Base-by-base conservation (phyloP, 1,140 invertebrate genomes). In the Probaryconus sp. region DNA sequence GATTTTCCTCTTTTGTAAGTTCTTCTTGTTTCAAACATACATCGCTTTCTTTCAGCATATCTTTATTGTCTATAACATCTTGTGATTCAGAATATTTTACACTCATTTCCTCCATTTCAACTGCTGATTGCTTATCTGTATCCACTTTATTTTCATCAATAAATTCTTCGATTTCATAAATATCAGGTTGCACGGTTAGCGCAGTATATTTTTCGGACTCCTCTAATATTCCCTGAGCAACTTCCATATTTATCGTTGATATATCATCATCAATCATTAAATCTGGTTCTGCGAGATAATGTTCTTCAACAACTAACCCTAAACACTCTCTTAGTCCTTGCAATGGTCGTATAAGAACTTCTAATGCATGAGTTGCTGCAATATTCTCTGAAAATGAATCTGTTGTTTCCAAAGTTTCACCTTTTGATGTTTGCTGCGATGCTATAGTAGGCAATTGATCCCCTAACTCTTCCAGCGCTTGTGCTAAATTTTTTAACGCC, bases 291-390 rank as follows among this genome's bases (percentile, higher is more conserved):
- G 63, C 37, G 31, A 53, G 3, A 5, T 69, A 70, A 14, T 76
- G 48, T 48, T 84, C 82, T 65, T 90, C 84, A 1, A 85, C 70
- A 14, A 91, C 83, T 38, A 89, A 65, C n/a, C 89, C 79, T 30
- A 91, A 79, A 63, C 87, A 89, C 65, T 88, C 89, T 69, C 89
- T 86, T 31, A 91, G 80, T 78, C 87, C 89, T 73, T 88, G 83
- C 4, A 91, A 77, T 13, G 88, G 88, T 33, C 85, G 83, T 9
- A 89, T 89, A 18, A 91, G 80, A 17, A 86, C 85, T 26, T 77
- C 75, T 17, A 85, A 31, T 0, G 38, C 56, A 56, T 33, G 64
- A 0, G 65, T 45, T 7, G 17, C 31, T 7, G 33, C 45, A 3
- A 50, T 74, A 1, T 77, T 73, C 5, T 80, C 65, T 3, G 61